Percentiles rank a stretch among this genome's conserved stretches.
phyloP scores from a whole-genome alignment of 2,113 vertebrate genomes.

The Odontophorus gujanensis region DNA sequence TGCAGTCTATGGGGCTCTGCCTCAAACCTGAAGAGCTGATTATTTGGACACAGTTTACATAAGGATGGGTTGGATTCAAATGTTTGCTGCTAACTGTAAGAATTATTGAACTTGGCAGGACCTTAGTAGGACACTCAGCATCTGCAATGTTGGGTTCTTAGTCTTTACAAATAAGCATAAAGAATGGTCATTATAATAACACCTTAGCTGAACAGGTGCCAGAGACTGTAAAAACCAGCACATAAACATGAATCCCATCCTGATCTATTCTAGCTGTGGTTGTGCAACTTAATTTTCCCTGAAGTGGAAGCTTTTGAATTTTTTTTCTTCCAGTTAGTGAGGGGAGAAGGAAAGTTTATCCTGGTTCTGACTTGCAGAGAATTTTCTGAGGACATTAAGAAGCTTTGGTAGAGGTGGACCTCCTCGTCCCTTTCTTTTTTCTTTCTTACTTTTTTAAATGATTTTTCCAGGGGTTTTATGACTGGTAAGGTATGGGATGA shows the following conservation, averaged over 20 bases:
- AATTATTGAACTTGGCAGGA: not conserved
- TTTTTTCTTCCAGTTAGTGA: not conserved
- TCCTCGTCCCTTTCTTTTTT: not conserved
- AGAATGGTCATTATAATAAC: not conserved
- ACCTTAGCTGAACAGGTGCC: not conserved
- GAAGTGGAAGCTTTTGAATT: not conserved
- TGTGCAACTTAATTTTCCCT: not conserved
- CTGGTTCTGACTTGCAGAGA: not conserved
- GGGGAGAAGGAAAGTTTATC: not conserved
- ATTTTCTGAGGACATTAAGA: not conserved
- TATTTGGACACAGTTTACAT: not conserved
- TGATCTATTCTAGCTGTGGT: not conserved
- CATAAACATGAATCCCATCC: not conserved
- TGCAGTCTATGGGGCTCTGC: not conserved
- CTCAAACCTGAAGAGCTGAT: not conserved
- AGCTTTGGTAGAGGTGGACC: not conserved
- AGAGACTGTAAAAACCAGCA: not conserved
- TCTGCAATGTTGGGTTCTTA: not conserved
- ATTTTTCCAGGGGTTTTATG: not conserved
- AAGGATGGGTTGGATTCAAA: not conserved
- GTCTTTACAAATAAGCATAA: not conserved
- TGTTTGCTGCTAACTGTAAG: not conserved
- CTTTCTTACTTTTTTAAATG: not conserved
- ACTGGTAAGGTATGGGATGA: not conserved
- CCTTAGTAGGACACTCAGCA: fast-evolving